Evolutionary conservation across 2,797 vertebrate species (phyloP).

Genomic region (Saxicola maurus): DNA sequence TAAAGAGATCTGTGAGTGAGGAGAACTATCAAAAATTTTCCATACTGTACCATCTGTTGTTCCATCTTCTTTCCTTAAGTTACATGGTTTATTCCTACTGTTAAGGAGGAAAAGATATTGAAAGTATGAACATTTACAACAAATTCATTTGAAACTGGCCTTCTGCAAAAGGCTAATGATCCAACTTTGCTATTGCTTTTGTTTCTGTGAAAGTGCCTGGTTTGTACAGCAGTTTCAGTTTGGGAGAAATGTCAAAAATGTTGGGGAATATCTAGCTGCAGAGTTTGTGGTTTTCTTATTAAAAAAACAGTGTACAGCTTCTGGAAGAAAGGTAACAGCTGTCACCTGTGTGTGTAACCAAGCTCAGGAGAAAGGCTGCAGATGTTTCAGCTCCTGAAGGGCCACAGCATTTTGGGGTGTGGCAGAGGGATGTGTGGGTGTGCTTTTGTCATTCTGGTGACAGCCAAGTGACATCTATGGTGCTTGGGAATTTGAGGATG

Average conservation of each 20-base stretch:
- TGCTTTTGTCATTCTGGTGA: neutral
- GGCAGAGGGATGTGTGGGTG: neutral
- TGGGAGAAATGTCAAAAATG: neutral
- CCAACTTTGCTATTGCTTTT: neutral
- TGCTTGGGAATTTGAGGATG: neutral
- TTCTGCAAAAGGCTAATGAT: neutral
- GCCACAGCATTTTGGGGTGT: neutral
- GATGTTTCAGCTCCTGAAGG: neutral
- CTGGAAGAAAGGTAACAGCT: neutral
- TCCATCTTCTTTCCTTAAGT: neutral
- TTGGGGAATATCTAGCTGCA: neutral
- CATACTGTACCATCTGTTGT: neutral
- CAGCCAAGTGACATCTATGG: rapidly evolving
- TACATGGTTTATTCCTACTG: neutral
- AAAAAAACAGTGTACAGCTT: neutral
- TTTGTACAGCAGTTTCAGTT: neutral
- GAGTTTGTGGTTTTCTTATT: neutral
- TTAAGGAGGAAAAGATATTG: neutral
- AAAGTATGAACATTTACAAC: neutral
- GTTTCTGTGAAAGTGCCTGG: neutral
- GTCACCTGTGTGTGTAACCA: neutral
- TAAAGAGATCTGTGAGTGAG: neutral
- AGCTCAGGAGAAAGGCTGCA: neutral
- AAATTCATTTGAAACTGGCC: neutral
- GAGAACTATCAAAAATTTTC: neutral